phyloP scores from a whole-genome alignment of 2,888 invertebrate genomes.

The Drosophila barbarae region DNA sequence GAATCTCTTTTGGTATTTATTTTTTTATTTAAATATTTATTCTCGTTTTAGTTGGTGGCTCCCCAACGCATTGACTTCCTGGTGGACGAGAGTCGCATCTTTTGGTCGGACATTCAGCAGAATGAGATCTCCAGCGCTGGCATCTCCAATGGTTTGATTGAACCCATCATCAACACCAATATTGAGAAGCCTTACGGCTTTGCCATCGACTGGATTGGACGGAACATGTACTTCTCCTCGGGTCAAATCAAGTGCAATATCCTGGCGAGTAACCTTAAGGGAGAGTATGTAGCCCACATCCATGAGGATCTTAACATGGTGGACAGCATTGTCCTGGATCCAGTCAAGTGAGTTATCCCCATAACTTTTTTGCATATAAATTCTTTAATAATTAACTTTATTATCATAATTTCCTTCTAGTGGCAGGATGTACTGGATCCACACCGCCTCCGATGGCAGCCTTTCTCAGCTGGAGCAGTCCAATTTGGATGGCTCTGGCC shows the following conservation, averaged over 20 bases:
- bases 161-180: constrained; percentile 88
- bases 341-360: constrained; percentile 79
- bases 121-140: constrained; percentile 87
- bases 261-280: constrained; percentile 85
- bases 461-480: constrained; percentile 82
- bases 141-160: constrained; percentile 85
- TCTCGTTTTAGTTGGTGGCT: constrained; percentile 82
- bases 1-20: not conserved
- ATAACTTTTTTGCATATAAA: too few relatives aligned
- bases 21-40: not conserved
- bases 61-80: constrained; percentile 87
- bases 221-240: constrained; percentile 83
- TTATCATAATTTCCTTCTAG: constrained; percentile 64
- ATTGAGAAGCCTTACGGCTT: constrained; percentile 82
- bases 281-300: constrained; percentile 84
- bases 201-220: constrained; percentile 90
- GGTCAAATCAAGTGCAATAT: constrained; percentile 82
- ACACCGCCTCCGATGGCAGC: constrained; percentile 78
- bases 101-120: constrained; percentile 88
- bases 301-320: constrained; percentile 80
- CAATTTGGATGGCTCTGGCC: constrained; percentile 84
- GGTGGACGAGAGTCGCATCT: constrained; percentile 84
- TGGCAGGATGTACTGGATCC: constrained; percentile 83
- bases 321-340: constrained; percentile 86
- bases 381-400: too few relatives aligned